phyloP scores from a whole-genome alignment of 2,797 vertebrate genomes.

The Neopelma chrysocephalum region DNA sequence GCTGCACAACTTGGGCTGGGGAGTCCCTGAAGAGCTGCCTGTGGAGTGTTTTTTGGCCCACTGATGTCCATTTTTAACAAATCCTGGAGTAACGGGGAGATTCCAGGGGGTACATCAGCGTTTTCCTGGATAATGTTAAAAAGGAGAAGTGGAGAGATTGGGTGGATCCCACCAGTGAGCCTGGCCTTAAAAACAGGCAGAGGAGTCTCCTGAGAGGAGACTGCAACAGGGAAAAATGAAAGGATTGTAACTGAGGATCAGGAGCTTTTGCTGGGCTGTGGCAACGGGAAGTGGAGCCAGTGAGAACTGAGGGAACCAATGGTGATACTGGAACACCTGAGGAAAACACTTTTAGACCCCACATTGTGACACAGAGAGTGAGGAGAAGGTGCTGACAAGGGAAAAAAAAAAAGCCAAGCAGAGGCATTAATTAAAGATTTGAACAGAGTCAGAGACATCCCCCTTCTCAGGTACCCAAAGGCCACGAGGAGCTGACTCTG shows the following conservation, averaged over 20 bases:
- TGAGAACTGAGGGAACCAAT: fast-evolving
- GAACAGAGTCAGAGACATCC: not conserved
- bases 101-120: not conserved
- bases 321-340: not conserved
- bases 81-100: not conserved
- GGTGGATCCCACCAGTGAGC: not conserved
- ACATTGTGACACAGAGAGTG: fast-evolving
- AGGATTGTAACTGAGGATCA: not conserved
- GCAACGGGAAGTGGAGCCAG: not conserved
- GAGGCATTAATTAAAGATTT: not conserved
- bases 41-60: not conserved
- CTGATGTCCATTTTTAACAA: not conserved
- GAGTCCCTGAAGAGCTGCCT: not conserved
- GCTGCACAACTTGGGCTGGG: not conserved
- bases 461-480: fast-evolving
- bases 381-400: not conserved
- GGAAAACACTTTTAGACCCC: not conserved
- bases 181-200: not conserved
- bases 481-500: not conserved
- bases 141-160: not conserved
- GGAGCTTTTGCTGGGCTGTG: not conserved
- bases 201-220: not conserved
- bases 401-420: not conserved
- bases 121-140: not conserved
- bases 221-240: fast-evolving